Conservation (phyloP, 2,113 vertebrate species). For the Myanophis thanlyinensis region DNA sequence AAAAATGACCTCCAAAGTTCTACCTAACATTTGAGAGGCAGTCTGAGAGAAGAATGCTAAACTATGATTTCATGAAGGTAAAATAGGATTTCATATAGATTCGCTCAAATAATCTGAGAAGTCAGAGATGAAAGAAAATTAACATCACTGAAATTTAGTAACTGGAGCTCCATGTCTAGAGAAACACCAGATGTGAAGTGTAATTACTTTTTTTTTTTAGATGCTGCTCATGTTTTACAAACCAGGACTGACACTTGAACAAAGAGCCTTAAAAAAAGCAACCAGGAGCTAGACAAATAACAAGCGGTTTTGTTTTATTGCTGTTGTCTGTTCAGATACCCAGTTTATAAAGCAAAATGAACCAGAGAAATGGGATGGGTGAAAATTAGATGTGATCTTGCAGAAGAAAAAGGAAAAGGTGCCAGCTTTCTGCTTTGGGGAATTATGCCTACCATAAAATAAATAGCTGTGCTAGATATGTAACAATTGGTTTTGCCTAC, state of each 20-base stretch:
- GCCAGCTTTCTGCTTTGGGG: constrained; percentile 1
- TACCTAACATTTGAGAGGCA: not conserved
- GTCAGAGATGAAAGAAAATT: not conserved
- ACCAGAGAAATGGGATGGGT: constrained; percentile 10
- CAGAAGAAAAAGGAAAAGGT: not conserved
- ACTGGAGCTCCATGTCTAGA: constrained; percentile 20
- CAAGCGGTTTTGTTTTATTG: constrained; percentile 27
- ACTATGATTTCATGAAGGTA: not conserved
- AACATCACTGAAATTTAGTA: not conserved
- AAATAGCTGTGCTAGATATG: not conserved
- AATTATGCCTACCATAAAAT: constrained; percentile 18
- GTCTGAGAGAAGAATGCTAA: not conserved
- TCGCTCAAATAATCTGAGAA: not conserved
- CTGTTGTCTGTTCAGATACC: constrained; percentile 32
- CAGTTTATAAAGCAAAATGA: constrained; percentile 39
- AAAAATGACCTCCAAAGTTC: not conserved
- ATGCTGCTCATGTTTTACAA: constrained; percentile 64
- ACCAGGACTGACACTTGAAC: constrained; percentile 65
- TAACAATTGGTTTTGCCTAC: not conserved
- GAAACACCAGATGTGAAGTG: constrained; percentile 57
- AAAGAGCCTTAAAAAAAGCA: constrained; percentile 54
- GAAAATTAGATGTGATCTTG: constrained; percentile 12
- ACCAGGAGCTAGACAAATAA: constrained; percentile 52
- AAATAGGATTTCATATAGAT: constrained; percentile 1
- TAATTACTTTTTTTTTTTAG: constrained; percentile 47